Conservation (phyloP, 2,888 invertebrate genomes). For the Hydraecia micacea region DNA sequence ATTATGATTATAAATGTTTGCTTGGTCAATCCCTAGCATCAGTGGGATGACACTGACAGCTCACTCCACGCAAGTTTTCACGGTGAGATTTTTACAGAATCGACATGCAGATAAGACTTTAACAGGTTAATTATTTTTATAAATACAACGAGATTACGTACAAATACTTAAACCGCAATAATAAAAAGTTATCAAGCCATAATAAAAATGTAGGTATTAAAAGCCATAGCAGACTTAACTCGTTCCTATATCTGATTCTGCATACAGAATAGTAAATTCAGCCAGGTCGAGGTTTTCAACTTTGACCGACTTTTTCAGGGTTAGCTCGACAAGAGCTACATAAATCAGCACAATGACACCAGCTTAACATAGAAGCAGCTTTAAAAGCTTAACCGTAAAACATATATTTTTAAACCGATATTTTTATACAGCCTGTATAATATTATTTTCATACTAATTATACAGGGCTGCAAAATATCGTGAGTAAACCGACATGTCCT, state of each 20-base stretch:
- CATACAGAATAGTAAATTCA: constrained; percentile 31
- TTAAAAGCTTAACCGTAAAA: background rate
- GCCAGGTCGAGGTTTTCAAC: constrained; percentile 44
- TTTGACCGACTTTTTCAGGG: constrained; percentile 49
- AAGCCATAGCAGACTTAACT: constrained; percentile 4
- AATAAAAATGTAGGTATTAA: background rate
- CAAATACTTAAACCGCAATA: background rate
- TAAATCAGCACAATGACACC: constrained; percentile 33
- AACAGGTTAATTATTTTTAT: constrained; percentile 18
- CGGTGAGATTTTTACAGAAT: too few species aligned
- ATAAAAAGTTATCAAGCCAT: background rate
- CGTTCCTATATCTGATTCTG: constrained; percentile 28
- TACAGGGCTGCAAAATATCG: background rate
- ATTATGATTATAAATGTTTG: too few species aligned
- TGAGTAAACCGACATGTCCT: background rate
- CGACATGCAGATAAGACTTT: constrained; percentile 1
- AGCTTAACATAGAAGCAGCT: constrained; percentile 14
- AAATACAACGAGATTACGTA: constrained; percentile 11
- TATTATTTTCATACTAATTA: background rate
- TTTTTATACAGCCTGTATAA: background rate
- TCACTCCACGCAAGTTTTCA: too few species aligned
- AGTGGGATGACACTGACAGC: too few species aligned
- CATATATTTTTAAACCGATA: background rate
- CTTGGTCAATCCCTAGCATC: too few species aligned
- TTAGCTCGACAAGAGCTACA: constrained; percentile 25